Percentiles rank a stretch among this genome's conserved stretches.
phyloP scores from a whole-genome alignment of 37 sponge, comb jelly and placozoan species.

The Chondrilla cf. caribensis region DNA sequence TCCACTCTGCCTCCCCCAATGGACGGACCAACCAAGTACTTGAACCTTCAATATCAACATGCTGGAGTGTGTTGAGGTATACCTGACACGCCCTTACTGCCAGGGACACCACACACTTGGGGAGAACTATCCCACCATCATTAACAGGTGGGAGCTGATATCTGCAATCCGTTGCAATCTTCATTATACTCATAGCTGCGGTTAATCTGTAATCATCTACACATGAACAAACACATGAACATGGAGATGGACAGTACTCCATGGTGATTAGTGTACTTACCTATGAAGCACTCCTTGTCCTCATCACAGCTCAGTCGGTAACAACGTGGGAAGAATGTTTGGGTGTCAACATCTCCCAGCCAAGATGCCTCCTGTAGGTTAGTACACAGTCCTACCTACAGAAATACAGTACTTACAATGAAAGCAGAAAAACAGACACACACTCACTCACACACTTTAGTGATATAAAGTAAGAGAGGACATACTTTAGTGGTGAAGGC shows the following conservation, averaged over 20 bases:
- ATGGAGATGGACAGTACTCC: neutral
- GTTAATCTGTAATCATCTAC: conserved; percentile 77
- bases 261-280: neutral
- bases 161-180: conserved; percentile 22
- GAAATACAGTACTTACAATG: neutral
- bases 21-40: conserved; percentile 38
- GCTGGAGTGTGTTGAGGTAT: conserved; percentile 45
- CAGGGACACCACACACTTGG: conserved; percentile 39
- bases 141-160: neutral
- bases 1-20: conserved; percentile 52
- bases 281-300: conserved; percentile 67
- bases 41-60: conserved; percentile 78
- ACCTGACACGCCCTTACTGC: conserved; percentile 58
- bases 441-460: neutral
- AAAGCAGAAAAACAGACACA: neutral
- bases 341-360: conserved; percentile 70
- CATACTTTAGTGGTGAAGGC: conserved; percentile 91
- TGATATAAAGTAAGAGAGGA: neutral
- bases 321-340: conserved; percentile 92
- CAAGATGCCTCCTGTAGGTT: conserved; percentile 71
- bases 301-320: conserved; percentile 77
- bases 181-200: conserved; percentile 68
- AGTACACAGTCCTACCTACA: conserved; percentile 80
- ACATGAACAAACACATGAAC: neutral
- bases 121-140: conserved; percentile 6